Evolutionary conservation across 2,888 invertebrate genomes (phyloP), one percentile per base, ranked within the genome.

Genomic region (Ophonus ardosiacus): DNA sequence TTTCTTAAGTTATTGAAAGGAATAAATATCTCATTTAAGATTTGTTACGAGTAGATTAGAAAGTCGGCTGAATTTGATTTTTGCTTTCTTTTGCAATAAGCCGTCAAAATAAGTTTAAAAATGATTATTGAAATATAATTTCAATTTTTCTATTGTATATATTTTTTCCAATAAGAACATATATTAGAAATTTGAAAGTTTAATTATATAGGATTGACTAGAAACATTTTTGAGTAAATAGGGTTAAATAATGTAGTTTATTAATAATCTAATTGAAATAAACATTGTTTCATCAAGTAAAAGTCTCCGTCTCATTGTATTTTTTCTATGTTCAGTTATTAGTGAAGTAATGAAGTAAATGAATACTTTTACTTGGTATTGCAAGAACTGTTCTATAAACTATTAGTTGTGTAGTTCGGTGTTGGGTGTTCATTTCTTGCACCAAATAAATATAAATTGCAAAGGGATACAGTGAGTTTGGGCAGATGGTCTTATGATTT

Each of bases 401-500:
- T 56, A 51, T 51, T 51, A 51, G 43, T 51, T 51, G 13, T 13
- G 13, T 51, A 51, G 43, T 13, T 51, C 10, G 7, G 43, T 51
- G 43, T 51, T 51, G 43, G 43, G 43, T 51, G 56, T 56, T 10
- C 56, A n/a, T 56, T 56, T 10, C 15, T 7, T 59, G 15, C 59
- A 4, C 17, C 59, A 17, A 7, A 17, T 3, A 17, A 59, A 59
- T 56, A 59, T 59, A 59, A 17, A 59, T 59, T 15, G 63, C n/a
- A 71, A 40, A 74, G 15, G 63, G 63, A 61, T 24, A 2, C 24
- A 74, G 71, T 74, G 71, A 74, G 15, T 43, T 40, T 31, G 31
- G 59, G 68, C 40, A 68, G 63, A 68, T 38, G 15, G n/a, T 68
- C 18, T 74, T 43, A 43, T 74, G 18, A 74, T 74, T 74, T 87